phyloP scores from a whole-genome alignment of 1,140 invertebrate genomes.

The Procambarus virginalis region DNA sequence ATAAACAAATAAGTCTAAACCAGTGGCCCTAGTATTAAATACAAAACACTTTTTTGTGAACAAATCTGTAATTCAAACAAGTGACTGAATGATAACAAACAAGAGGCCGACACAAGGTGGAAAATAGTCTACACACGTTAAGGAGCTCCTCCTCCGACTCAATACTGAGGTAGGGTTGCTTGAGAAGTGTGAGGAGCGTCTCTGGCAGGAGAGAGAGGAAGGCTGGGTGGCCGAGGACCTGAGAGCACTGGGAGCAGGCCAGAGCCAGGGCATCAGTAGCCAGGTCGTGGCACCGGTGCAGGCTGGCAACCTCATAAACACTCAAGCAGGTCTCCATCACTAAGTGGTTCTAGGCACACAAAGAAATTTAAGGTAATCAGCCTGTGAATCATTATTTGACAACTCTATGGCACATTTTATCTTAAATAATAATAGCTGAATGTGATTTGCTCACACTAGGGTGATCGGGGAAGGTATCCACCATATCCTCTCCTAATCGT shows the following conservation, averaged over 20 bases:
- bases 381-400: too few relatives aligned
- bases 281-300: slow-evolving; percentile 48
- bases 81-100: too few relatives aligned
- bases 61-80: too few relatives aligned
- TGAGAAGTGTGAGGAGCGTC: slow-evolving; percentile 26
- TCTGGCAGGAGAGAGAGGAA: slow-evolving; percentile 46
- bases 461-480: too few relatives aligned
- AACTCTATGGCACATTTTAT: too few relatives aligned
- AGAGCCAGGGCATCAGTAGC: slow-evolving; percentile 31
- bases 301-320: slow-evolving; percentile 53
- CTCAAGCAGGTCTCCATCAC: slow-evolving; percentile 18
- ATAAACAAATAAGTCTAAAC: background rate
- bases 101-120: background rate
- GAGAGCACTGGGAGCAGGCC: slow-evolving; percentile 38
- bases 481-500: too few relatives aligned
- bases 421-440: too few relatives aligned
- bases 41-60: too few relatives aligned
- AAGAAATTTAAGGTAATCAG: background rate
- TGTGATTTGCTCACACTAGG: too few relatives aligned
- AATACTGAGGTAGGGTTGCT: slow-evolving; percentile 47
- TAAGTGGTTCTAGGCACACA: slow-evolving; percentile 4
- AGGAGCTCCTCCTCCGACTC: slow-evolving; percentile 38
- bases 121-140: background rate
- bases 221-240: slow-evolving; percentile 28
- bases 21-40: background rate